These are phyloP conservation scores for Heterodera schachtii DNA, from an alignment of 1,140 invertebrate genomes.

Conservation along the genomic window DNA sequence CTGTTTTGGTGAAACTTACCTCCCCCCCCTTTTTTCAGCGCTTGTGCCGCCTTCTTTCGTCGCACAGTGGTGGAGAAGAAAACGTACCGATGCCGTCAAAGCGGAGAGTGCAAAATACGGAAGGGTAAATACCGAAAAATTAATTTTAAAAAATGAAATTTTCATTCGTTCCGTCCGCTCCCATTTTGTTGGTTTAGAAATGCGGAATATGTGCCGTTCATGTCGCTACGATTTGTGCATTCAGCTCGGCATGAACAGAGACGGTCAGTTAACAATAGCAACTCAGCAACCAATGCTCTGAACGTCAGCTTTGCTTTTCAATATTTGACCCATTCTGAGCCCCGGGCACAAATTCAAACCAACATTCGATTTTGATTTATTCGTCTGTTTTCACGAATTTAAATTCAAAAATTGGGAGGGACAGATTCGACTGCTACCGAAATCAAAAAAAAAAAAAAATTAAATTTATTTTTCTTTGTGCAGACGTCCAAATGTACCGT, in stretches of 20 bases:
- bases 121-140: constrained; percentile 45
- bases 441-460: neutral
- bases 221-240: constrained; percentile 48
- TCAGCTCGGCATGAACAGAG: constrained; percentile 52
- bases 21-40: constrained; percentile 26
- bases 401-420: no score
- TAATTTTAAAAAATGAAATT: neutral
- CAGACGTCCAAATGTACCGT: constrained; percentile 59
- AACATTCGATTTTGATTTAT: no score
- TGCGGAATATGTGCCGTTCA: constrained; percentile 53
- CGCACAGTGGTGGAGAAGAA: constrained; percentile 54
- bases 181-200: constrained; percentile 26
- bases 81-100: constrained; percentile 49
- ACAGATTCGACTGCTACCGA: no score
- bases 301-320: no score
- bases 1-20: no score
- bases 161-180: neutral
- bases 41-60: constrained; percentile 53
- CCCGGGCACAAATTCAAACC: no score
- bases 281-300: no score
- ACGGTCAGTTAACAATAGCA: no score
- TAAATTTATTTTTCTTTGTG: constrained; percentile 32
- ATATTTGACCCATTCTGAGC: no score
- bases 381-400: no score
- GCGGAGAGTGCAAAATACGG: constrained; percentile 42